Evolutionary conservation across 2,797 vertebrate species (phyloP), one percentile per base, ranked within the genome.

Genomic region (Lycodopsis pacificus): DNA sequence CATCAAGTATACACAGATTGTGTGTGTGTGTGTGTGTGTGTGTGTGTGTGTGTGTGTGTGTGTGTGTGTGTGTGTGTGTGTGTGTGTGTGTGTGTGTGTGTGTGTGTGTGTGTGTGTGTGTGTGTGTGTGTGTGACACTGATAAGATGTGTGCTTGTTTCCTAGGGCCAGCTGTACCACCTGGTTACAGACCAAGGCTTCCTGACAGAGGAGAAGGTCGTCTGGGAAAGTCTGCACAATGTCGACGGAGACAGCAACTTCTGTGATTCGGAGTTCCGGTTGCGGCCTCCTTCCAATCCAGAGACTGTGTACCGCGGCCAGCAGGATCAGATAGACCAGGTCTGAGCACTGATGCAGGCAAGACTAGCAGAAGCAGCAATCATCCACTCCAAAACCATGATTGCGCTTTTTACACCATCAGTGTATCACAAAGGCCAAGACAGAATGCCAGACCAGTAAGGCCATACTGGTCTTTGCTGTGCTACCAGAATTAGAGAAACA

Each of bases 251-350:
- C 12, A 96, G 98, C 61, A 99, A 99, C 86, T 99, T 99, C 93
- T 99, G 98, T 64, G 98, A 99, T 65, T 99, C 98, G 0, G 97
- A 98, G 87, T 99, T 99, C 90, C 95, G 94, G 85, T 92, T 99
- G 74, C 95, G 98, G 72, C 98, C 98, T 73, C 98, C 98, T 2
- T 99, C 98, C 7, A 97, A 99, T 88, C 98, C 98, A 12, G 97
- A 98, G 90, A 98, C 96, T 0, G 97, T 99, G 51, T 99, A 99
- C 91, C 95, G 96, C 67, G 98, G 97, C 76, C 98, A 99, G 83
- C 98, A 99, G 94, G 98, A 99, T 94, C 98, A 99, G 95, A 99
- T 99, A 87, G 98, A 99, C 93, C 98, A 99, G 96, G 98, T 98
- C 92, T 86, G 89, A 83, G 74, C 78, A 53, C 46, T 82, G 68